Percentiles rank a stretch among this genome's conserved stretches.
phyloP scores from a whole-genome alignment of 1,140 invertebrate genomes.

The Bombyx mori region ASM3026992v2 NC_085116.1:8643501-8644000 shows the following conservation, averaged over 20 bases:
- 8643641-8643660: conserved; percentile 76
- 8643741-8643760: conserved; percentile 82
- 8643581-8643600: conserved; percentile 83
- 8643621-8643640: conserved; percentile 81
- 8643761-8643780: conserved; percentile 78
- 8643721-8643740: conserved; percentile 79
- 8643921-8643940: not conserved
- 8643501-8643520: too few relatives aligned
- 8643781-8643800: conserved; percentile 84
- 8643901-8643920: too few relatives aligned
- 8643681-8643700: conserved; percentile 83
- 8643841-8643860: conserved; percentile 73
- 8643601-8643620: conserved; percentile 70
- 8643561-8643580: conserved; percentile 79
- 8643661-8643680: conserved; percentile 77
- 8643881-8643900: too few relatives aligned
- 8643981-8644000: conserved; percentile 1
- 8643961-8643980: too few relatives aligned
- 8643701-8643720: conserved; percentile 82
- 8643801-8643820: conserved; percentile 81
- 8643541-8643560: conserved; percentile 29
- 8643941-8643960: conserved; percentile 6
- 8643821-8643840: conserved; percentile 84
- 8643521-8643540: not conserved
- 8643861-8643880: not conserved